phyloP scores from a whole-genome alignment of 2,797 vertebrate genomes.

The Hapalemur alaotrensis region DNA sequence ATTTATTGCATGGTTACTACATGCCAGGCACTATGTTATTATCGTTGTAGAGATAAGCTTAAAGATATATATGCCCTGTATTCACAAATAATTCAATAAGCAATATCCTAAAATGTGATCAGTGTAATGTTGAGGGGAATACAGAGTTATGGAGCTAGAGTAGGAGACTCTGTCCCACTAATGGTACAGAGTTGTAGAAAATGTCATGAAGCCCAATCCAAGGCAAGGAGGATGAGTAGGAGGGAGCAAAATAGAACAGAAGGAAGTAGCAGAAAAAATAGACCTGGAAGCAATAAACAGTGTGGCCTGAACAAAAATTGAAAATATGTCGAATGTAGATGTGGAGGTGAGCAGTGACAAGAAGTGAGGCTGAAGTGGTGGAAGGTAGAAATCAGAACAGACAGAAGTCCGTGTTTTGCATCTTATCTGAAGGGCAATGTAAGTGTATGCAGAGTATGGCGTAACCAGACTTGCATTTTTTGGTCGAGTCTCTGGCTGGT shows the following conservation, averaged over 20 bases:
- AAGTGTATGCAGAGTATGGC: neutral
- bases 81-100: neutral
- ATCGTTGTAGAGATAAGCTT: neutral
- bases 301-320: neutral
- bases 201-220: neutral
- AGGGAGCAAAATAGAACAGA: neutral
- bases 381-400: neutral
- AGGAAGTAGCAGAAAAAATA: neutral
- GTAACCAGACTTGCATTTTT: neutral
- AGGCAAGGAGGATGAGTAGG: neutral
- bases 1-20: neutral
- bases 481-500: neutral
- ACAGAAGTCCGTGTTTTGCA: fast-evolving
- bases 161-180: neutral
- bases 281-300: neutral
- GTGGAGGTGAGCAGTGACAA: neutral
- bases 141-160: neutral
- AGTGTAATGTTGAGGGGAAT: neutral
- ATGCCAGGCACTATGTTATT: neutral
- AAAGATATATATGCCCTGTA: neutral
- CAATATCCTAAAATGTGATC: neutral
- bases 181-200: neutral
- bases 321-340: neutral
- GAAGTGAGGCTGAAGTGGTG: neutral
- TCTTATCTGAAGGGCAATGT: neutral